Percentiles rank a stretch among this genome's conserved stretches.
These are phyloP conservation scores for Limnephilus marmoratus DNA, from an alignment of 2,888 invertebrate species.

Conservation along the genomic window DNA sequence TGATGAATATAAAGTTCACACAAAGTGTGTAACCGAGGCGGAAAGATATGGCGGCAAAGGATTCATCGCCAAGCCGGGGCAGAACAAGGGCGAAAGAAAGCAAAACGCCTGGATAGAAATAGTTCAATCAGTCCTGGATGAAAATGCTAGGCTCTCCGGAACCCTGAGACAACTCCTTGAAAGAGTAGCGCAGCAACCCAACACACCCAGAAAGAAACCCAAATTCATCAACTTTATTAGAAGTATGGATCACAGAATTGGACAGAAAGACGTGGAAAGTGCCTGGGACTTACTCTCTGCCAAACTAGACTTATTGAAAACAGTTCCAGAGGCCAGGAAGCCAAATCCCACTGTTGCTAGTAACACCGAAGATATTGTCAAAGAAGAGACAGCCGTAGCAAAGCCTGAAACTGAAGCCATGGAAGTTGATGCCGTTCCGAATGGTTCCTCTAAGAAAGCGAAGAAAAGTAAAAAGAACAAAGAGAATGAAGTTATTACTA, in stretches of 20 bases:
- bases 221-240: constrained; percentile 89
- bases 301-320: constrained; percentile 76
- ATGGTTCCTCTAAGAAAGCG: constrained; percentile 16
- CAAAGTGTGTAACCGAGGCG: constrained; percentile 91
- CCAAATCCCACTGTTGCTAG: neutral
- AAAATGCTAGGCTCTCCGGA: constrained; percentile 76
- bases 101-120: constrained; percentile 90
- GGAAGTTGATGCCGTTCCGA: constrained; percentile 12
- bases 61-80: constrained; percentile 81
- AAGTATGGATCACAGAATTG: constrained; percentile 80
- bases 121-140: constrained; percentile 81
- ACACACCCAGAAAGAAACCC: constrained; percentile 90
- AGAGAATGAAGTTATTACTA: constrained; percentile 67
- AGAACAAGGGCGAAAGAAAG: constrained; percentile 91
- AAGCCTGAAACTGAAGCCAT: constrained; percentile 39
- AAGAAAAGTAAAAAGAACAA: constrained; percentile 69
- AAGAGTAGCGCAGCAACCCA: constrained; percentile 83
- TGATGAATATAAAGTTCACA: constrained; percentile 86
- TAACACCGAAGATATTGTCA: constrained; percentile 15
- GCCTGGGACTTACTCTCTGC: constrained; percentile 83
- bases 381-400: constrained; percentile 57
- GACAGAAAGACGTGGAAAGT: constrained; percentile 78
- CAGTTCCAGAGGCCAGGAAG: constrained; percentile 44
- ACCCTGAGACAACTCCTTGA: constrained; percentile 81
- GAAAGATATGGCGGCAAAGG: constrained; percentile 93